Base-by-base conservation (phyloP, 2,113 vertebrate species). In the Ascaphus truei region DNA sequence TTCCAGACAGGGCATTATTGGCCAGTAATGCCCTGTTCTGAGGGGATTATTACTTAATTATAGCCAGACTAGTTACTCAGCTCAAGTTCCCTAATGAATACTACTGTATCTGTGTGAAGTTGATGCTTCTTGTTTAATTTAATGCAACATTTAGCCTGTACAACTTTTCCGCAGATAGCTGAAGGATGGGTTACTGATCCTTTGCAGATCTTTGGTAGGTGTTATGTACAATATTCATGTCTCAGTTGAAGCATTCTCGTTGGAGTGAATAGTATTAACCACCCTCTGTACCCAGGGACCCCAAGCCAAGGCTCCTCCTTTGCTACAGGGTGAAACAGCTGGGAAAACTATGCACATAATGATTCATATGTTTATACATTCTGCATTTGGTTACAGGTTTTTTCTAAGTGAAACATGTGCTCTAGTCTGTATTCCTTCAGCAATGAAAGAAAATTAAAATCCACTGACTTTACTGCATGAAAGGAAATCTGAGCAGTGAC, bases 201-300 rank as follows among this genome's bases (percentile, higher is more conserved):
- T n/a, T n/a, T n/a, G n/a, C n/a, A n/a, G n/a, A n/a, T n/a, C n/a
- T n/a, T n/a, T n/a, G n/a, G n/a, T n/a, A n/a, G n/a, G n/a, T n/a
- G n/a, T n/a, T n/a, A n/a, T n/a, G n/a, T n/a, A n/a, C n/a, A n/a
- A n/a, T n/a, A n/a, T n/a, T n/a, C n/a, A n/a, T n/a, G n/a, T n/a
- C 16, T 18, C 27, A 31, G 20, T 16, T 56, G 13, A 62, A 45
- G 16, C 26, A 31, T 62, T 60, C 12, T 39, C 34, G 20, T n/a
- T 16, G 13, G 22, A 61, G 26, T 20, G n/a, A 20, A 63, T 48
- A 77, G 72, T 51, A 77, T 74, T 80, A 79, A 91, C 90, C 90
- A 90, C 91, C 91, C 90, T 89, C 89, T 87, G 92, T 88, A 89
- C 92, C 93, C 89, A 91, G 93, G 89, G 90, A 91, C 88, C 93